Evolutionary conservation across 2,113 vertebrate genomes (phyloP), one percentile per base, ranked within the genome.

Genomic region (Sceloporus undulatus): DNA sequence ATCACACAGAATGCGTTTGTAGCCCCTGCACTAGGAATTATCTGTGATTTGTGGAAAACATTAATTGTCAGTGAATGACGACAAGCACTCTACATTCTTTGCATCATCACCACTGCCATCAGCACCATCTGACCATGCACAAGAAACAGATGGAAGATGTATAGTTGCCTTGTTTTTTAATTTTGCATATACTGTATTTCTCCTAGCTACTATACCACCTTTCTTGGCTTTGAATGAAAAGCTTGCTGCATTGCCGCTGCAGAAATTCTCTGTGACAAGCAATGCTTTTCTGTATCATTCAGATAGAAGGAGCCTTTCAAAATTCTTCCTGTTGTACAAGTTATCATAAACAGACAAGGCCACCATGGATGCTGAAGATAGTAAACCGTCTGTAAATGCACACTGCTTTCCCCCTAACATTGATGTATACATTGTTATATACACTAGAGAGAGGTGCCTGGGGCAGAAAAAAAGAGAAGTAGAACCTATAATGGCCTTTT

Each of bases 1-100:
- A 90, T 94, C 91, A 88, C 73, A 92, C 59, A 78, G 82, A 94
- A 91, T 85, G 42, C 10, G 42, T 94, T 87, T 27, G 3, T 70
- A 86, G 52, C n/a, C 62, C 29, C 1, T 84, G 8, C 79, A 91
- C 62, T n/a, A 79, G 66, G 62, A 56, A 82, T 68, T 48, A 88
- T 40, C 56, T 86, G 23, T 77, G 83, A 88, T 40, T 90, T 34
- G 52, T 0, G 0, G 65, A 23, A 88, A 94, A 86, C 48, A 78
- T 42, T 40, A 42, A 52, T 59, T 77, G 19, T 73, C 89, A 85
- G 2, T 40, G 85, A 87, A 88, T 52, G 19, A 54, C 74, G 88
- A 80, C 90, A 14, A 29, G n/a, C 21, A 80, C 34, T 84, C 85
- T 48, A 73, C 59, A 66, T 42, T 21, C 0, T 13, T 76, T 21